Base-by-base conservation (phyloP, 2,797 vertebrate species). In the Sebastes hopkinsi region DNA sequence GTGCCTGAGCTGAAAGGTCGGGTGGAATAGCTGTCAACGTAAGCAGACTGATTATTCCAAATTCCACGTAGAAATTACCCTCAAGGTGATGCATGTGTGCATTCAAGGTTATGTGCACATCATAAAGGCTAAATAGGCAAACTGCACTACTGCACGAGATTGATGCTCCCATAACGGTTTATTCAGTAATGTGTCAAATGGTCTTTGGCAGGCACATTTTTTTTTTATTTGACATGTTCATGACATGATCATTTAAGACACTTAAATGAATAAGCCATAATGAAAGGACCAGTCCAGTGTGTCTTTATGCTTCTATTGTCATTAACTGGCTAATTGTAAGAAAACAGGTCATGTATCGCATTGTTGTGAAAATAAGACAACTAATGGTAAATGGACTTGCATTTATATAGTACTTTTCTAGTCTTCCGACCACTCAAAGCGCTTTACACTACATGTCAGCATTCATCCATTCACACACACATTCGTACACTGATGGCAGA, bases 61-160 rank as follows among this genome's bases (percentile, higher is more conserved):
- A 76, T 20, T 73, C n/a, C 22, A 79, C 60, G 64, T 12, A 66
- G 66, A 54, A 77, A 85, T 67, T 1, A 64, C 22, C 72, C 27
- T 36, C 23, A 59, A 16, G 6, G 27, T 52, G 58, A 77, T 46
- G n/a, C n/a, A 77, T 29, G 36, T 67, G 7, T 1, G 34, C 29
- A 62, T 34, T 68, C 25, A 80, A 58, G 30, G 42, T 22, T 52
- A n/a, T 22, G 32, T 56, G 32, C 22, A 42, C 46, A 62, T 60
- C 32, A 69, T 36, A 30, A 29, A 72, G 61, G 12, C 18, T 42
- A 22, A 71, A 60, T 20, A 54, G 25, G n/a, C 1, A 25, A 72
- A 50, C 2, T 5, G 27, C 4, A 52, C 38, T 34, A n/a, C 16
- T 25, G 3, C 36, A 38, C 7, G n/a, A 22, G 56, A 72, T 50